Base-by-base conservation (phyloP, 2,113 vertebrate species). In the Percina caprodes region DNA sequence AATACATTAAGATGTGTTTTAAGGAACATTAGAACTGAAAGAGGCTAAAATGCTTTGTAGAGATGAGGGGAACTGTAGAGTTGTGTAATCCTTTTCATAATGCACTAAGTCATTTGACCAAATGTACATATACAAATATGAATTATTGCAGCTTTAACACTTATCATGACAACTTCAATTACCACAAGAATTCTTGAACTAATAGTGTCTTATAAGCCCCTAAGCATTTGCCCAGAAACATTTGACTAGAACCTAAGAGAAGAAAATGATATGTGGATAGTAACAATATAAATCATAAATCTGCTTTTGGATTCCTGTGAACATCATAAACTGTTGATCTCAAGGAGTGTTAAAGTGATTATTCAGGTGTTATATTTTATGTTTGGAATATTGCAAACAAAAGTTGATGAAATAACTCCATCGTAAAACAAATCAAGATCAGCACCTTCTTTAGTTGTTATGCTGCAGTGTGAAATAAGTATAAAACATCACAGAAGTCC, bases 381-480 rank as follows among this genome's bases (percentile, higher is more conserved):
- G 11, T 65, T 10, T 49, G 16, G 24, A 42, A 14, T 23, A 30
- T 70, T 49, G 33, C 46, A 24, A 59, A 66, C n/a, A 51, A n/a
- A 52, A 60, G 24, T 19, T 60, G 42, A 60, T 52, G 33, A 66
- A 77, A 66, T 23, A 54, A 54, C 23, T 55, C 13, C 23, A 11
- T 23, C 7, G 42, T 14, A 26, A n/a, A n/a, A 67, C 45, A 59
- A 77, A 77, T 72, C 30, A 46, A 46, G 10, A 77, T 54, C 35
- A 72, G 23, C 52, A 39, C 46, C 14, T 30, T 11, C 33, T 46
- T 54, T 45, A 52, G 78, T 21, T 52, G 54, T 63, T 24, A 33
- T 3, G 46, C 48, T 10, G 42, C 11, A 18, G 11, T 30, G 48
- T 55, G 5, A 65, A 69, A 60, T 13, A 49, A 59, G 24, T 24